A percentile compares a stretch with the other conserved stretches of the same genome.
Evolutionary conservation across 92 coral and sea anemone genomes (phyloP).

Genomic region (Phenganax stokvisi): DNA sequence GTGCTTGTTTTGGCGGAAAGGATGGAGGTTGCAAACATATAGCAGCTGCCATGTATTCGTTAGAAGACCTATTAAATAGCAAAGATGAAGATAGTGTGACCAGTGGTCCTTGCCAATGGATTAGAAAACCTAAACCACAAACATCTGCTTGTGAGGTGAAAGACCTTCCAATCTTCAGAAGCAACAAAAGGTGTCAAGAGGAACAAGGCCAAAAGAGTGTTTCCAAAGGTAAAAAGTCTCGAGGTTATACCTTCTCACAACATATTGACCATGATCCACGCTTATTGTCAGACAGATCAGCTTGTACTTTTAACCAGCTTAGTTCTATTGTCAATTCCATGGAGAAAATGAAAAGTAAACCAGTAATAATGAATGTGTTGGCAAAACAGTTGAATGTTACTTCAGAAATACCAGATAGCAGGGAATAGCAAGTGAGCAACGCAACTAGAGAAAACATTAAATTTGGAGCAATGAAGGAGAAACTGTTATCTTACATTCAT

Average conservation of each 20-base stretch:
- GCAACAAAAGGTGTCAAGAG: not conserved
- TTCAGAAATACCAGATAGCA: not conserved
- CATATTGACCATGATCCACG: constrained; percentile 30
- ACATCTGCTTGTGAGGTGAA: constrained; percentile 19
- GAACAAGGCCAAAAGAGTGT: not conserved
- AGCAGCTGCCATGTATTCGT: not conserved
- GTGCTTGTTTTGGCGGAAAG: constrained; percentile 2
- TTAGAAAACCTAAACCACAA: not conserved
- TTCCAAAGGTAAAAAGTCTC: not conserved
- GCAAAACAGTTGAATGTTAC: not conserved
- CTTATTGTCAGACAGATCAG: not conserved
- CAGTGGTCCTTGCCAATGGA: constrained; percentile 14
- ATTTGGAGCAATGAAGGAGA: constrained; percentile 7
- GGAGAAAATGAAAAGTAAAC: not conserved
- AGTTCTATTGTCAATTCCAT: not conserved
- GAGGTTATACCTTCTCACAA: constrained; percentile 8
- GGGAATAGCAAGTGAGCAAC: not conserved
- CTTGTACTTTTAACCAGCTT: constrained; percentile 1
- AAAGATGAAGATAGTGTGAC: not conserved
- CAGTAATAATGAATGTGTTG: not conserved
- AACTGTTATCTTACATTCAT: not conserved
- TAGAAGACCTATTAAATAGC: constrained; percentile 2
- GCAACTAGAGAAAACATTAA: not conserved
- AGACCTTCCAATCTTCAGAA: not conserved
- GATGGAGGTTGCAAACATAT: constrained; percentile 3